Conservation (phyloP, 2,888 invertebrate genomes). For the Ferdinandea cuprea region DNA sequence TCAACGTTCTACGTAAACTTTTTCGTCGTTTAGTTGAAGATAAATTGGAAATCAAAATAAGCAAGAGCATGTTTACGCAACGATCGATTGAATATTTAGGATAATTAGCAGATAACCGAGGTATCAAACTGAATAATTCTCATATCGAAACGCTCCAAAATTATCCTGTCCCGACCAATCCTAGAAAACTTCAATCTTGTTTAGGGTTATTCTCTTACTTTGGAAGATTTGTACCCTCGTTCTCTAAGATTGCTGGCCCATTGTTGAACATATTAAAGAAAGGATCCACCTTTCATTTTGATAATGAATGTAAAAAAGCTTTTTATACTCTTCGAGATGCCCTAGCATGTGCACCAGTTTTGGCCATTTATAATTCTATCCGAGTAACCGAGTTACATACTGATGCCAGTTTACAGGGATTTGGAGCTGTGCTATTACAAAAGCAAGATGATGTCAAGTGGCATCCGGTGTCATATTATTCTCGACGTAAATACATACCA, state of each 20-base stretch:
- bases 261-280: constrained; percentile 77
- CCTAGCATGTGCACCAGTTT: too few relatives aligned
- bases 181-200: constrained; percentile 11
- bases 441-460: constrained; percentile 71
- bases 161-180: constrained; percentile 42
- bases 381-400: too few relatives aligned
- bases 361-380: too few relatives aligned
- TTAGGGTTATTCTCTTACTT: constrained; percentile 19
- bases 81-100: constrained; percentile 40
- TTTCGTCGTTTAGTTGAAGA: constrained; percentile 31
- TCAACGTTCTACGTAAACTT: constrained; percentile 10
- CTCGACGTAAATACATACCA: constrained; percentile 77
- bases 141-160: constrained; percentile 36
- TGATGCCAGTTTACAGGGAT: too few relatives aligned
- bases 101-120: constrained; percentile 25
- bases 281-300: too few relatives aligned
- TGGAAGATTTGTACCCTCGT: too few relatives aligned
- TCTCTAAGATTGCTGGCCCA: constrained; percentile 69
- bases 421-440: constrained; percentile 76
- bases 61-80: constrained; percentile 25
- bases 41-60: constrained; percentile 19
- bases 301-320: too few relatives aligned
- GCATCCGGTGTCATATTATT: constrained; percentile 77
- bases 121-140: constrained; percentile 36
- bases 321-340: too few relatives aligned